A percentile compares a stretch with the other conserved stretches of the same genome.
These are phyloP conservation scores for Euclidia mi DNA, from an alignment of 2,888 invertebrate genomes.

Conservation along the genomic window DNA sequence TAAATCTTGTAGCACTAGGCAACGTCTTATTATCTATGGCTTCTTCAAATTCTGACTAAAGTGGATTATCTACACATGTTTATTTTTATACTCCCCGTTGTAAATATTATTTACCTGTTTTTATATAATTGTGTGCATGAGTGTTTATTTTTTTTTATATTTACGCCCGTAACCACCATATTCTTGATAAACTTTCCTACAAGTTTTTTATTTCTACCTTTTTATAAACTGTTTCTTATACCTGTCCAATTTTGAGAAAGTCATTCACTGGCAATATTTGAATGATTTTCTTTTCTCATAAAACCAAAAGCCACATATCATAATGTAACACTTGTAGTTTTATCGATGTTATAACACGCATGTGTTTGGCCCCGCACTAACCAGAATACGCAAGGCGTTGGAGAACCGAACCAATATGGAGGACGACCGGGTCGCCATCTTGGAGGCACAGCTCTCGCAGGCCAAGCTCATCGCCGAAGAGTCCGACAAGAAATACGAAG, in stretches of 20 bases:
- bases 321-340: slow-evolving; percentile 50
- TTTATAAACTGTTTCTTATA: slow-evolving; percentile 43
- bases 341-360: slow-evolving; percentile 88
- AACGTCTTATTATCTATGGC: slow-evolving; percentile 52
- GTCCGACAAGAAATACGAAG: slow-evolving; percentile 99
- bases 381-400: slow-evolving; percentile 99
- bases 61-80: slow-evolving; percentile 56
- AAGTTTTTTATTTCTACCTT: slow-evolving; percentile 36
- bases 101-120: slow-evolving; percentile 44
- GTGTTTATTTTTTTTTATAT: slow-evolving; percentile 71
- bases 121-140: slow-evolving; percentile 71
- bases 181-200: slow-evolving; percentile 63
- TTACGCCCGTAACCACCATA: slow-evolving; percentile 81
- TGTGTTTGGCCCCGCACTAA: slow-evolving; percentile 90
- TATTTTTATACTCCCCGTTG: slow-evolving; percentile 50
- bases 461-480: slow-evolving; percentile 99
- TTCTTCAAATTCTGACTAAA: slow-evolving; percentile 69
- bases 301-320: slow-evolving; percentile 50
- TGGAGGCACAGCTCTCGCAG: slow-evolving; percentile 99
- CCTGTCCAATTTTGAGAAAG: slow-evolving; percentile 29
- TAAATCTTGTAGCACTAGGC: slow-evolving; percentile 16
- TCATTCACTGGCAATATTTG: slow-evolving; percentile 44
- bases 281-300: slow-evolving; percentile 36
- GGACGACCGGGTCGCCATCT: slow-evolving; percentile 99
- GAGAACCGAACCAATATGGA: slow-evolving; percentile 99